A percentile compares a stretch with the other conserved stretches of the same genome.
Conservation (phyloP, 2,888 invertebrate genomes). For the Noctua janthina region DNA sequence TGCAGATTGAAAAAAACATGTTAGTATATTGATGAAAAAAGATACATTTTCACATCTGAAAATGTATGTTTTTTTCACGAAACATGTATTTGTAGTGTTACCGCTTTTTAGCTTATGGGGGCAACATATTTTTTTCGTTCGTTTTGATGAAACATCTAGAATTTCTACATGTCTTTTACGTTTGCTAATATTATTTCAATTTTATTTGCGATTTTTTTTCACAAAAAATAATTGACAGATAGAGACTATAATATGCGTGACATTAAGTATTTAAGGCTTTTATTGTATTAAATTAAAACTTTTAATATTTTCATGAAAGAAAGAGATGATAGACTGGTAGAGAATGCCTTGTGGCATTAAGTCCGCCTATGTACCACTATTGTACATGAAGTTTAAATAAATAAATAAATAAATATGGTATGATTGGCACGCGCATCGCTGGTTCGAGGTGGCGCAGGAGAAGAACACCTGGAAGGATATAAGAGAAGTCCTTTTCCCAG, state of each 20-base stretch:
- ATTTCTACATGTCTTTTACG: conserved; percentile 11
- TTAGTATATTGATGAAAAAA: neutral
- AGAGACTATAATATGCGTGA: neutral
- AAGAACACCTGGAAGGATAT: too few relatives aligned
- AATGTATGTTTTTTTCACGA: neutral
- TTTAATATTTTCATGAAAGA: too few relatives aligned
- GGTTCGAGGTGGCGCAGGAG: too few relatives aligned
- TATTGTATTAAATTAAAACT: neutral
- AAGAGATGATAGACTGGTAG: too few relatives aligned
- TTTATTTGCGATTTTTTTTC: neutral
- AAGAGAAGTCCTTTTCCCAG: too few relatives aligned
- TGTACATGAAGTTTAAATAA: too few relatives aligned
- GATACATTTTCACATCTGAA: neutral
- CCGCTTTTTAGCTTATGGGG: too few relatives aligned
- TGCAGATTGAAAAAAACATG: neutral
- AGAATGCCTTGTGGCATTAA: too few relatives aligned
- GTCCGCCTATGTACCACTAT: too few relatives aligned
- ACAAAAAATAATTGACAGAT: neutral
- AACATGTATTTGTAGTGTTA: neutral
- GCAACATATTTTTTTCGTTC: conserved; percentile 9
- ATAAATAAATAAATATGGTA: too few relatives aligned
- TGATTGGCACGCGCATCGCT: too few relatives aligned
- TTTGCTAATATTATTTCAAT: conserved; percentile 11
- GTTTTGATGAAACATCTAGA: neutral
- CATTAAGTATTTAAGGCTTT: neutral